A percentile compares a stretch with the other conserved stretches of the same genome.
Conservation (phyloP, 2,797 vertebrate species). For the Pteropus rufus region DNA sequence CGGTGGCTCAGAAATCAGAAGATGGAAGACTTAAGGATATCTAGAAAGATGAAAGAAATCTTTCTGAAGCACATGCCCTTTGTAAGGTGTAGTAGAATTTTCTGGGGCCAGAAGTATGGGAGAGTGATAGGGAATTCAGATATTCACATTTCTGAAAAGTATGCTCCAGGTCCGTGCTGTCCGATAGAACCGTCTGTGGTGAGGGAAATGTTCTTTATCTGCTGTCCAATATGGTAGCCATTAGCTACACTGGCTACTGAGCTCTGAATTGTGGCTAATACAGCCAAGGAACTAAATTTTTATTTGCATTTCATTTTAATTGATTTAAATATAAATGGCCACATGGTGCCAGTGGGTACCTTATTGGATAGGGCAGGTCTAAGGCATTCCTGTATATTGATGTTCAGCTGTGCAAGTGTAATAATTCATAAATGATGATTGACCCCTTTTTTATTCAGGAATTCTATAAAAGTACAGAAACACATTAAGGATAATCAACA, state of each 20-base stretch:
- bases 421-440: background rate
- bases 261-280: background rate
- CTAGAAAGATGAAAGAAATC: background rate
- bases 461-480: background rate
- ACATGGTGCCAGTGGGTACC: background rate
- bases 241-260: background rate
- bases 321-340: background rate
- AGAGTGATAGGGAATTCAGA: background rate
- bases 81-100: background rate
- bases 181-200: background rate
- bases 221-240: background rate
- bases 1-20: background rate
- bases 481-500: background rate
- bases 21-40: background rate
- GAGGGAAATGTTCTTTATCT: background rate
- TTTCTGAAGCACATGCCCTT: background rate
- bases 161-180: background rate
- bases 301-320: background rate
- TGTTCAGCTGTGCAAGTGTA: background rate
- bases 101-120: background rate
- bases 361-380: background rate
- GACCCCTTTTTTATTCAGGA: background rate
- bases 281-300: background rate
- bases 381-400: background rate
- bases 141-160: background rate